These are phyloP conservation scores for Ophion slaviceki DNA, from an alignment of 2,888 invertebrate genomes.

Conservation along the genomic window DNA sequence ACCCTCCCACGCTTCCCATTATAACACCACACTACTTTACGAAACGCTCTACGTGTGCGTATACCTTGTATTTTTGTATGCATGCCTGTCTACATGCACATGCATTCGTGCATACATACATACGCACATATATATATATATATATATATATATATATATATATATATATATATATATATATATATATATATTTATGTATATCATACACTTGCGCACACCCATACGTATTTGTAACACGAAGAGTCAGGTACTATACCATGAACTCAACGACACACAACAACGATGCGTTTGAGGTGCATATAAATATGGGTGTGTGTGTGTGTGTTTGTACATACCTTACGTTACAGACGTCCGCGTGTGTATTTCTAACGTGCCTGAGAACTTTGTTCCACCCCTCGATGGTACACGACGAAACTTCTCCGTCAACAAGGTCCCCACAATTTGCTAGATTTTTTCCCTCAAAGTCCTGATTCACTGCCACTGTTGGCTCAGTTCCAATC, in stretches of 20 bases:
- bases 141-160: not conserved
- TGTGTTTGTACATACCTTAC: not conserved
- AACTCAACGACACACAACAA: conserved; percentile 48
- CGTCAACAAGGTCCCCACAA: conserved; percentile 19
- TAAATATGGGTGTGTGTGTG: not conserved
- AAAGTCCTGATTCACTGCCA: not conserved
- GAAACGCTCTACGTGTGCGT: not conserved
- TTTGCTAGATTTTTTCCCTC: not conserved
- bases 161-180: not conserved
- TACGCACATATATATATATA: not conserved
- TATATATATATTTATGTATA: not conserved
- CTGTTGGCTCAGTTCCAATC: not conserved
- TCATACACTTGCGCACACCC: too few relatives aligned
- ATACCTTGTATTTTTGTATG: not conserved
- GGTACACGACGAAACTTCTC: conserved; percentile 30
- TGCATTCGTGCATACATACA: not conserved
- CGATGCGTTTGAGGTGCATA: conserved; percentile 17
- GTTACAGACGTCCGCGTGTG: not conserved
- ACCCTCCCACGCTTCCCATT: conserved; percentile 51
- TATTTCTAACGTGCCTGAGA: conserved; percentile 62
- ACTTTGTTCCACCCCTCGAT: conserved; percentile 51
- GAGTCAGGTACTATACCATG: conserved; percentile 34
- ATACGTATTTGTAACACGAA: not conserved
- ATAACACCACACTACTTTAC: conserved; percentile 34
- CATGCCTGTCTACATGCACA: not conserved